Conservation (phyloP, 2,797 vertebrate genomes). For the Sebastes nivosus region DNA sequence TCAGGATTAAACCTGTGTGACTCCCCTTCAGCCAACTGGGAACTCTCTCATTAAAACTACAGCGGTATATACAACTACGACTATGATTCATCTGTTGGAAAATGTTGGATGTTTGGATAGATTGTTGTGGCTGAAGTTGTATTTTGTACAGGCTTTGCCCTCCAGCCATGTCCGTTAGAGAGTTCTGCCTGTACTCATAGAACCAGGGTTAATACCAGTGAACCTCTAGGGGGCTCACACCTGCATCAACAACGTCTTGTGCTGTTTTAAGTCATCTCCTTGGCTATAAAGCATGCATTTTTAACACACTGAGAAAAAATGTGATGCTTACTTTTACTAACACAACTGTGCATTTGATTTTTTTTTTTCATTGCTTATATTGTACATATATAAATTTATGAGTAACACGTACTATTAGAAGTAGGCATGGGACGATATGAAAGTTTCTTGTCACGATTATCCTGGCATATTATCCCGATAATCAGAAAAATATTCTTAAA, state of each 20-base stretch:
- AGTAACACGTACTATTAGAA: not conserved
- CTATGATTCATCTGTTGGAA: not conserved
- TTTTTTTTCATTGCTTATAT: not conserved
- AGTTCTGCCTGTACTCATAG: not conserved
- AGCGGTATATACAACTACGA: not conserved
- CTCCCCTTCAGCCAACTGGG: not conserved
- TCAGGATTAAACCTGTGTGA: not conserved
- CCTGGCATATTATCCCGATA: not conserved
- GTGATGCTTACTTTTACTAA: not conserved
- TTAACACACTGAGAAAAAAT: not conserved
- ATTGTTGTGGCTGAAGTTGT: not conserved
- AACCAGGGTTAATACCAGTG: not conserved
- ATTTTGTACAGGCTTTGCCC: not conserved
- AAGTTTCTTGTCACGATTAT: not conserved
- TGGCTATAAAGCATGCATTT: not conserved
- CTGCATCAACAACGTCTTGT: not conserved
- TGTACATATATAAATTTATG: not conserved
- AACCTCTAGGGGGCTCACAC: not conserved
- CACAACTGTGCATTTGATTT: too few relatives aligned
- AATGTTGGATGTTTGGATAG: not conserved
- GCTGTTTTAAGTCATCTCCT: not conserved
- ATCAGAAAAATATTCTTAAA: not conserved
- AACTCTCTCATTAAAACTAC: not conserved
- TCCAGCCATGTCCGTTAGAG: not conserved
- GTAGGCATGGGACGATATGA: not conserved